Conservation (phyloP, 2,113 vertebrate species). For the Paralichthys olivaceus region DNA sequence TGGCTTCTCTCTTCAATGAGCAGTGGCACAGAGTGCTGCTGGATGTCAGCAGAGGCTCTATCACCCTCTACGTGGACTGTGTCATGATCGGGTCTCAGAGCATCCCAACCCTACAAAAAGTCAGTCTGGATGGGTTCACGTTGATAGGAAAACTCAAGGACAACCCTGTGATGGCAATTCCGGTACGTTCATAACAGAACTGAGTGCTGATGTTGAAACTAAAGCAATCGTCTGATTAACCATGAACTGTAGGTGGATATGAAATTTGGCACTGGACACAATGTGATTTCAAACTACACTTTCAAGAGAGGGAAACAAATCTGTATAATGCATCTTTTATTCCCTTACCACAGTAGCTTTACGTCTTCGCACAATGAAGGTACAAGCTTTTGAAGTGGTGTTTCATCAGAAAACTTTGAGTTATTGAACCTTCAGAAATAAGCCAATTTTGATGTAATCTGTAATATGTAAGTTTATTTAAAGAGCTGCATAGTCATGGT, state of each 20-base stretch:
- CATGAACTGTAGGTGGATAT: background rate
- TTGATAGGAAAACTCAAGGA: constrained; percentile 89
- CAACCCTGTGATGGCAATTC: constrained; percentile 86
- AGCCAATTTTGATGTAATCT: too few relatives aligned
- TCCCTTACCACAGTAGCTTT: too few relatives aligned
- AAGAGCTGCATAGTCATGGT: background rate
- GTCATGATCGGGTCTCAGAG: constrained; percentile 81
- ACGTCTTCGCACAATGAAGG: too few relatives aligned
- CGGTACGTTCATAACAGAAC: constrained; percentile 79
- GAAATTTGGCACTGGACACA: too few relatives aligned
- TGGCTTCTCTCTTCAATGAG: constrained; percentile 88
- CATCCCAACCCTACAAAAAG: constrained; percentile 81
- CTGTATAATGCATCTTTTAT: too few relatives aligned
- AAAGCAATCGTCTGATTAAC: background rate
- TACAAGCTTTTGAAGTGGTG: too few relatives aligned
- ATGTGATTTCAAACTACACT: too few relatives aligned
- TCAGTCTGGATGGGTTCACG: constrained; percentile 85
- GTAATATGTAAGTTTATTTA: background rate
- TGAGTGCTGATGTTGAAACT: background rate
- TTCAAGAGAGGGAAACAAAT: too few relatives aligned
- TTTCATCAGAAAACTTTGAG: too few relatives aligned
- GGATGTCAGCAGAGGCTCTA: constrained; percentile 81
- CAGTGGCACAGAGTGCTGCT: constrained; percentile 90
- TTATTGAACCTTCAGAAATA: too few relatives aligned
- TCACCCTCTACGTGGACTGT: constrained; percentile 88